A percentile compares a stretch with the other conserved stretches of the same genome.
These are phyloP conservation scores for Drosophila lowei DNA, from an alignment of 1,140 invertebrate genomes.

Conservation along the genomic window DNA sequence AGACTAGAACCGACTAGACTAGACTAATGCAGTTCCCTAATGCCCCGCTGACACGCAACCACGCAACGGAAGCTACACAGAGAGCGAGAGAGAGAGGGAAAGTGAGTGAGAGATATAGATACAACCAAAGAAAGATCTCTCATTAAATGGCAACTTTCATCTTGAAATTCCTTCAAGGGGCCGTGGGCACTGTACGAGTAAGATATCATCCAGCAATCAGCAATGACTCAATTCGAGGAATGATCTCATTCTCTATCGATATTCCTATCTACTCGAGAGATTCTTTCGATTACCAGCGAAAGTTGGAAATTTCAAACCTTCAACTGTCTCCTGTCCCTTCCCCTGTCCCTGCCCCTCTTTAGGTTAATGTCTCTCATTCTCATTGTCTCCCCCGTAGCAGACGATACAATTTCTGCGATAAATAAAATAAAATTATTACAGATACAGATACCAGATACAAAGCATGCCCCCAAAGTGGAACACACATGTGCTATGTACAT, in stretches of 20 bases:
- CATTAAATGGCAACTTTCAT: no score
- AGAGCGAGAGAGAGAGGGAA: neutral
- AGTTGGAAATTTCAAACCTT: no score
- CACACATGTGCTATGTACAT: constrained; percentile 36
- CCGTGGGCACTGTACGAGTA: no score
- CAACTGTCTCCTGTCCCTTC: no score
- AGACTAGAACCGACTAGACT: no score
- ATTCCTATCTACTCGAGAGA: no score
- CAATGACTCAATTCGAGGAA: no score
- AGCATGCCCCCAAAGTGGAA: constrained; percentile 16
- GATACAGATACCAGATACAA: constrained; percentile 41
- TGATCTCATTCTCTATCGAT: no score
- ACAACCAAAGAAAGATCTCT: no score
- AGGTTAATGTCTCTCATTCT: constrained; percentile 73
- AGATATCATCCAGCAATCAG: neutral
- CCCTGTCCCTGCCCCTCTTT: constrained; percentile 40
- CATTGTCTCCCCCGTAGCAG: constrained; percentile 62
- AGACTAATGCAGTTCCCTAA: constrained; percentile 62
- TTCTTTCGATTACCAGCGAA: no score
- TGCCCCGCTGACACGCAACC: constrained; percentile 50
- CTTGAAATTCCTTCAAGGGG: neutral
- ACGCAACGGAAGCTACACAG: neutral
- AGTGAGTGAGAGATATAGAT: neutral
- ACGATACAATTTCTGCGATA: constrained; percentile 76
- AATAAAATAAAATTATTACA: constrained; percentile 75